Conservation (phyloP, 2,113 vertebrate species). For the Canis aureus region DNA sequence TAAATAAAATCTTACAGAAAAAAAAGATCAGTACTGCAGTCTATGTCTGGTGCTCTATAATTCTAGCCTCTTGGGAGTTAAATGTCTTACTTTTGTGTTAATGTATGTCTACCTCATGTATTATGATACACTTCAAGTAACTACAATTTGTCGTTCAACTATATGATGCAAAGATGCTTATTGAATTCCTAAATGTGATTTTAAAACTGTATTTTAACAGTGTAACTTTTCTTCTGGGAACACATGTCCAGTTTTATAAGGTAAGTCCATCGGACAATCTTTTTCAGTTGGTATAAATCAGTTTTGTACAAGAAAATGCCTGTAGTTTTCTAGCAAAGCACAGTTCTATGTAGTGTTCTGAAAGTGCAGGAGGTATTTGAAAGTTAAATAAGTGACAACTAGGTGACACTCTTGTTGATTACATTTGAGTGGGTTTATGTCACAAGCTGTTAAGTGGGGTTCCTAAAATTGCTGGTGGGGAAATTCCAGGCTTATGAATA, state of each 20-base stretch:
- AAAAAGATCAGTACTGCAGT: background rate
- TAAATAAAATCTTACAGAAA: too few species aligned
- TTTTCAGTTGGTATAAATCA: conserved; percentile 27
- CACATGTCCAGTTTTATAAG: background rate
- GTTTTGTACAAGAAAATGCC: background rate
- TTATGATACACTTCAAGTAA: background rate
- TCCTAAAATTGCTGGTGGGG: background rate
- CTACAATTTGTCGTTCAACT: conserved; percentile 18
- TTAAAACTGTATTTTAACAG: conserved; percentile 46
- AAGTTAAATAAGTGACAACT: conserved; percentile 1
- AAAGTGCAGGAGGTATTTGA: background rate
- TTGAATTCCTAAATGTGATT: conserved; percentile 56
- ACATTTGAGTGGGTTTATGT: background rate
- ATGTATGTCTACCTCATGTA: background rate
- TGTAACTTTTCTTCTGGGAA: conserved; percentile 49
- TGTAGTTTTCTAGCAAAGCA: conserved; percentile 34
- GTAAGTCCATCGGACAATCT: background rate
- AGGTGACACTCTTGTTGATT: background rate
- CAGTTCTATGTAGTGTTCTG: background rate
- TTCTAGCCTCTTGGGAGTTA: background rate
- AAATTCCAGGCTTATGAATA: conserved; percentile 13
- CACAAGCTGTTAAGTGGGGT: background rate
- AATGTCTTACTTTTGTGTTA: conserved; percentile 56
- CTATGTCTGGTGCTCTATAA: background rate
- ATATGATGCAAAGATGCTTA: background rate